Evolutionary conservation across 2,888 invertebrate species (phyloP), one percentile per base, ranked within the genome.

Genomic region (Morinoia aosen): DNA sequence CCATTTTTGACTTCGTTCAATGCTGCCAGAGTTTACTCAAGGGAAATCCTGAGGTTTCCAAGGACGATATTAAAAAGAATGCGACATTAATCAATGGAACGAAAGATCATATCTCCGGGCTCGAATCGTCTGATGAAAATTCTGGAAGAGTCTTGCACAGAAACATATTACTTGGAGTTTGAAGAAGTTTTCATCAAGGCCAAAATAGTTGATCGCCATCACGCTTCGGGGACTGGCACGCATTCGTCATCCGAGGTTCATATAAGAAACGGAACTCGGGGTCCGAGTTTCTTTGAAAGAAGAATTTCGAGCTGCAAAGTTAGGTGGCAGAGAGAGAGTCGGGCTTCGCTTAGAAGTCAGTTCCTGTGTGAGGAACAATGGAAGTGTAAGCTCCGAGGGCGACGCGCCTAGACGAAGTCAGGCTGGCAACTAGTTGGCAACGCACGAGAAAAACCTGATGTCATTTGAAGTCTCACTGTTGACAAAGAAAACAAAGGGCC

Each of bases 211-310:
- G 90, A 90, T 48, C 90, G 90, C 40, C 90, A 90, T 19, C 48
- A 48, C 90, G 90, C 40, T 39, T 48, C 90, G 90, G n/a, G 90
- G 90, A 90, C 90, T 39, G 48, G 40, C 40, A 48, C 90, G 90
- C 90, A 90, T 90, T 90, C 90, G 90, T 90, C 90, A 90, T 90
- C 90, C 39, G 90, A 39, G 90, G 90, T 90, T 90, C 90, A 90
- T 90, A 90, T 90, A 90, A 90, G 90, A 90, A 90, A 48, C 90
- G 90, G 90, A 90, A 90, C 90, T 90, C 40, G 90, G 40, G 39
- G 40, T 39, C 90, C 14, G 40, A 39, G 90, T 90, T 90, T 90
- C 90, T 90, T 90, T 90, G 48, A 90, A 90, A 90, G 48, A 90
- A 90, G 48, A 48, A 90, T 39, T 90, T 90, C 90, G 12, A 48